Percentiles rank a stretch among this genome's conserved stretches.
Conservation (phyloP, 2,888 invertebrate genomes). For the Athalia circularis region DNA sequence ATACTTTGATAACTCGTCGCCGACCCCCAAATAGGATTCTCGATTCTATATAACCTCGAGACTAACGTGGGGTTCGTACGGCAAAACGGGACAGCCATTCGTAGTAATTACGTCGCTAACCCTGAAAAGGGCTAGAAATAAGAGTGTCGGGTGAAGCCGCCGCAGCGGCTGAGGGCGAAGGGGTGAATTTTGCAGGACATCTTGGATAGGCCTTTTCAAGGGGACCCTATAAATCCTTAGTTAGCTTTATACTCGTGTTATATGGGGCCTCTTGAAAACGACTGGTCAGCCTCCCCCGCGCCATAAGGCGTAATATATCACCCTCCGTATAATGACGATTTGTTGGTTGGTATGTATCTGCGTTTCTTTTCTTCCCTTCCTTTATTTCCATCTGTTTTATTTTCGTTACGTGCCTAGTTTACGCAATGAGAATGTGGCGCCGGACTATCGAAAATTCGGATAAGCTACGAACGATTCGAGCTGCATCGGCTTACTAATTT, state of each 20-base stretch:
- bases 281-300: conserved; percentile 25
- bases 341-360: background rate
- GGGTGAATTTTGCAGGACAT: conserved; percentile 3
- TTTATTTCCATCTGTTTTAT: background rate
- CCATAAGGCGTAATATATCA: conserved; percentile 31
- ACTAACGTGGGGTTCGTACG: background rate
- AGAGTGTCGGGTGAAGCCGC: background rate
- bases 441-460: background rate
- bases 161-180: conserved; percentile 10
- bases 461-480: too few relatives aligned
- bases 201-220: conserved; percentile 12
- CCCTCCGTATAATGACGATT: conserved; percentile 35
- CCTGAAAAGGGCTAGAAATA: conserved; percentile 11
- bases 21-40: too few relatives aligned
- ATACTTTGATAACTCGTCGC: background rate
- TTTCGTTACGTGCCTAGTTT: conserved; percentile 27
- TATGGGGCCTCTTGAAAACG: conserved; percentile 24
- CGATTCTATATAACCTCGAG: background rate
- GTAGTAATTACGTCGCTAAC: conserved; percentile 39
- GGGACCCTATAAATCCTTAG: conserved; percentile 39
- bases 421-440: background rate
- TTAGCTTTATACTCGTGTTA: conserved; percentile 28
- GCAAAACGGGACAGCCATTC: conserved; percentile 31
- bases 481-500: too few relatives aligned
- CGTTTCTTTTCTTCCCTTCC: background rate